These are phyloP conservation scores for Callosobruchus maculatus DNA, from an alignment of 2,888 invertebrate genomes.

Conservation along the genomic window DNA sequence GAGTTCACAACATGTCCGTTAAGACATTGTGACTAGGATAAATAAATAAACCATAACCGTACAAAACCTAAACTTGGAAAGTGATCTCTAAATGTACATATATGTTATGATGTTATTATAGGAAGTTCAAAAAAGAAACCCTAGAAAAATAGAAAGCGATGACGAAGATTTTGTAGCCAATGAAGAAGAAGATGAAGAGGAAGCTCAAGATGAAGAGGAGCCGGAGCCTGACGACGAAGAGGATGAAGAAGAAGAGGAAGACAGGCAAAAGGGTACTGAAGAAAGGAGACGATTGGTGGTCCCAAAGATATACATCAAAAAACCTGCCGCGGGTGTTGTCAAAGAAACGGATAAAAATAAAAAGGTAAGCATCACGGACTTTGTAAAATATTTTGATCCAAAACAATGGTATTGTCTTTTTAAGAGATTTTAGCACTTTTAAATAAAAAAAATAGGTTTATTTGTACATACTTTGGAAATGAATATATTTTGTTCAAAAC, in stretches of 20 bases:
- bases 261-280: not conserved
- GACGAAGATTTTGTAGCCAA: conserved; percentile 54
- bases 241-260: conserved; percentile 20
- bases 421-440: too few species aligned
- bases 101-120: too few species aligned
- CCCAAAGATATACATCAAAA: conserved; percentile 33
- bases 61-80: too few species aligned
- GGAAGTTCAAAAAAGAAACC: conserved; percentile 14
- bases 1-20: too few species aligned
- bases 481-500: too few species aligned
- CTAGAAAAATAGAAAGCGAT: conserved; percentile 39
- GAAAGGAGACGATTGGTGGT: conserved; percentile 26
- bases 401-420: too few species aligned
- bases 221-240: conserved; percentile 12
- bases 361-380: not conserved
- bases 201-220: conserved; percentile 26
- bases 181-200: conserved; percentile 47
- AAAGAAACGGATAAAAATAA: not conserved
- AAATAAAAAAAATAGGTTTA: too few species aligned
- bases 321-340: conserved; percentile 14
- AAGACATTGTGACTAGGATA: too few species aligned
- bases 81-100: too few species aligned
- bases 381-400: too few species aligned
- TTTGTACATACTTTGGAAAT: too few species aligned
- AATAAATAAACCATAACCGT: too few species aligned